Percentiles rank a stretch among this genome's conserved stretches.
These are phyloP conservation scores for Encarsia formosa DNA, from an alignment of 2,888 invertebrate species.

Conservation along the genomic window DNA sequence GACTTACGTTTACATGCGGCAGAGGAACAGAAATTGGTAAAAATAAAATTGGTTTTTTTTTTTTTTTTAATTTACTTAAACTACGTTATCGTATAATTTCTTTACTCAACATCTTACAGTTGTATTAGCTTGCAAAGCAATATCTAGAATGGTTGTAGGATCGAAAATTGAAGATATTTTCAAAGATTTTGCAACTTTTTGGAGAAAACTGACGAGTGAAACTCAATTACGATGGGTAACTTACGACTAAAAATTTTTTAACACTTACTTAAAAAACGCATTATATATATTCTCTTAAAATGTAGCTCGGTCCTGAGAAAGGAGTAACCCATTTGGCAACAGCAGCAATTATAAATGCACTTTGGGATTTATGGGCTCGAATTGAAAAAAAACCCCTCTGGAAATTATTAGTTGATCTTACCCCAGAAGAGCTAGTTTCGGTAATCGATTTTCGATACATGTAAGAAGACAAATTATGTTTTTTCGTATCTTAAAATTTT, in stretches of 20 bases:
- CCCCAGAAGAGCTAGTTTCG: conserved; percentile 79
- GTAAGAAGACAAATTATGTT: conserved; percentile 41
- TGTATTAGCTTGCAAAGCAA: conserved; percentile 68
- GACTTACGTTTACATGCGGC: conserved; percentile 84
- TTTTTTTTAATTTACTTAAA: neutral
- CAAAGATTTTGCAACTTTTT: conserved; percentile 72
- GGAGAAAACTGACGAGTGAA: conserved; percentile 79
- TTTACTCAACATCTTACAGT: conserved; percentile 53
- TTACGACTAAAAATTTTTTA: neutral
- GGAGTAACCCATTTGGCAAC: conserved; percentile 84
- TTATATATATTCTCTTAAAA: too few species aligned
- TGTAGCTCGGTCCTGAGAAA: conserved; percentile 83
- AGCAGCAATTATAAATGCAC: conserved; percentile 82
- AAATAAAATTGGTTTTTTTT: too few species aligned
- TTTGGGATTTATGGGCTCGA: conserved; percentile 91
- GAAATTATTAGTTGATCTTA: conserved; percentile 78
- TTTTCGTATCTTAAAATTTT: neutral
- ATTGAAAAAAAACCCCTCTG: conserved; percentile 81
- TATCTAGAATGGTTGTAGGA: conserved; percentile 68
- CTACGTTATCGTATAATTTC: too few species aligned
- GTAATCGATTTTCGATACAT: conserved; percentile 80
- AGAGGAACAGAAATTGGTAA: conserved; percentile 80
- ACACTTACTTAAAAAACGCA: too few species aligned
- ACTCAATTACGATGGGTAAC: conserved; percentile 86
- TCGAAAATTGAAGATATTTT: conserved; percentile 68